Evolutionary conservation across 2,113 vertebrate genomes (phyloP).

Genomic region (Spermophilus dauricus): DNA sequence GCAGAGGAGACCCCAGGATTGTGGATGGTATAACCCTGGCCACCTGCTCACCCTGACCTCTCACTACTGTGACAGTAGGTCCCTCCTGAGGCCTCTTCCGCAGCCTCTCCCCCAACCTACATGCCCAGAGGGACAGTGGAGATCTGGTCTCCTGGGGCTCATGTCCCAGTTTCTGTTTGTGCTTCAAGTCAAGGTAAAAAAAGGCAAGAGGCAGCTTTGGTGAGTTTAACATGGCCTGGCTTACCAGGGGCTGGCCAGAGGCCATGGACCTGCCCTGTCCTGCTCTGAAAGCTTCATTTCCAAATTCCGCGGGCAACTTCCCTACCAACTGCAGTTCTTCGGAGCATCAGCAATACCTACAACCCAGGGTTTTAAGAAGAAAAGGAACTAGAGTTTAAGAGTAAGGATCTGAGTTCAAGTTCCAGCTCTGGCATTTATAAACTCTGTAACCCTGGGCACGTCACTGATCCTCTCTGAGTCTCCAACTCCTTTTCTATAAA

Average conservation of each 20-base stretch:
- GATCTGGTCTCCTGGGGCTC: slow-evolving; percentile 60
- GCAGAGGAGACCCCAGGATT: background rate
- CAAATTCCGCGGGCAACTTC: background rate
- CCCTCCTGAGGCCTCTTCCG: background rate
- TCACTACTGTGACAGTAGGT: background rate
- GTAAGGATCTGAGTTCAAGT: background rate
- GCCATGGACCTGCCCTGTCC: background rate
- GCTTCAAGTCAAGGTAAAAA: slow-evolving; percentile 56
- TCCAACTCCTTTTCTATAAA: slow-evolving; percentile 1
- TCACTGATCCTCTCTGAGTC: slow-evolving; percentile 3
- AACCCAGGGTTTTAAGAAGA: background rate
- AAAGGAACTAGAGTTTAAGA: background rate
- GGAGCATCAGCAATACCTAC: too few relatives aligned
- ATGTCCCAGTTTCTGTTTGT: slow-evolving; percentile 72
- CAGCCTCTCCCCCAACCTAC: background rate
- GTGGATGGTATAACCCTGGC: background rate
- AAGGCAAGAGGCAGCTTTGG: background rate
- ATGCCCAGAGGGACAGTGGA: slow-evolving; percentile 25
- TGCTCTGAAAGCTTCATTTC: background rate
- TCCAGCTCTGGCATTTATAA: background rate
- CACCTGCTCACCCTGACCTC: background rate
- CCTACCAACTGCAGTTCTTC: background rate
- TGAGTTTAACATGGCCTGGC: background rate
- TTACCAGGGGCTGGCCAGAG: background rate
- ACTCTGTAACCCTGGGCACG: slow-evolving; percentile 3